These are phyloP conservation scores for Rynchops niger DNA, from an alignment of 2,113 vertebrate genomes.

Conservation along the genomic window DNA sequence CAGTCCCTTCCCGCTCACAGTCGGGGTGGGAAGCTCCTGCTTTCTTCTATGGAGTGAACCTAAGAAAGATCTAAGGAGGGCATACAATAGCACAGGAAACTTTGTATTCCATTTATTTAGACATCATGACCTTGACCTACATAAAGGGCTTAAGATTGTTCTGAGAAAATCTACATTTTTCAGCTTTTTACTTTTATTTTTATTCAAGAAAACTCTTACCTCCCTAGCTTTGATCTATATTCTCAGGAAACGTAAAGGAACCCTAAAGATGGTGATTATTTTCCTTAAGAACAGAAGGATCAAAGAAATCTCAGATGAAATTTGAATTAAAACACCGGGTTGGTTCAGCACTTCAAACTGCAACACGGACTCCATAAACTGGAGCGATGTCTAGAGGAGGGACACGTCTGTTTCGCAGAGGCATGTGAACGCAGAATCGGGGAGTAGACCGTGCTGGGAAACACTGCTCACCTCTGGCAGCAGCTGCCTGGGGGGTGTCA, in stretches of 20 bases:
- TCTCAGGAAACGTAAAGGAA: neutral
- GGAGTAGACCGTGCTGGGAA: neutral
- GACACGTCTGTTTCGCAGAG: neutral
- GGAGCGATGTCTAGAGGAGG: neutral
- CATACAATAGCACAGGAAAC: neutral
- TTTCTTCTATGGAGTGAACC: neutral
- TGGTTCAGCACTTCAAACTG: neutral
- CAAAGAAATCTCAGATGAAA: slow-evolving; percentile 33
- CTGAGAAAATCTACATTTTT: neutral
- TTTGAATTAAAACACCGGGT: slow-evolving; percentile 24
- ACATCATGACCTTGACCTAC: neutral
- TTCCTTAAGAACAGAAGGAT: slow-evolving; percentile 26
- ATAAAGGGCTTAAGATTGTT: neutral
- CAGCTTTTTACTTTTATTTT: neutral
- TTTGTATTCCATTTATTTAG: neutral
- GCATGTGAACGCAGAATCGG: neutral
- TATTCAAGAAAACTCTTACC: neutral
- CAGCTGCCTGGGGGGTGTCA: neutral
- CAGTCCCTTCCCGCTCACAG: neutral
- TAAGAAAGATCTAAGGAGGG: neutral
- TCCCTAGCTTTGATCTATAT: neutral
- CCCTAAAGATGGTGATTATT: neutral
- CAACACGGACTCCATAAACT: neutral
- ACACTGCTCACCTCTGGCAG: fast-evolving
- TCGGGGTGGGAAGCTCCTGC: neutral